These are phyloP conservation scores for Matsumurasca onukii DNA, from an alignment of 1,140 invertebrate genomes.

Conservation along the genomic window DNA sequence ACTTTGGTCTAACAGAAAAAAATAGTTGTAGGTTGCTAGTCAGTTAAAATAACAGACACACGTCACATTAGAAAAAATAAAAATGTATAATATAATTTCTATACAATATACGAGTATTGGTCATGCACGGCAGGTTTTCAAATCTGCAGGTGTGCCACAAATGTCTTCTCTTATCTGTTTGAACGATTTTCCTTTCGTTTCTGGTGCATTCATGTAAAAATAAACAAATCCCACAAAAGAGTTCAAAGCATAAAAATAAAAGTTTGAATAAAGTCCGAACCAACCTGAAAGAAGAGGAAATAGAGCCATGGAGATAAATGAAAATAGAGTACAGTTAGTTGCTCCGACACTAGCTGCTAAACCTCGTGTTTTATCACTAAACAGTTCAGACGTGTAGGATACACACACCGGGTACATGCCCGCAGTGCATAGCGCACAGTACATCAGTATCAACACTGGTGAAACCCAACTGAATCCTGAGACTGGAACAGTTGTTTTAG, in stretches of 20 bases:
- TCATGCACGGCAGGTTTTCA: too few species aligned
- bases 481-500: slow-evolving; percentile 52
- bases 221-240: not conserved
- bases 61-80: too few species aligned
- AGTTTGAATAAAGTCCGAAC: not conserved
- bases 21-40: too few species aligned
- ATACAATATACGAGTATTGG: too few species aligned
- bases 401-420: slow-evolving; percentile 30
- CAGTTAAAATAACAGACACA: too few species aligned
- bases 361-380: slow-evolving; percentile 36
- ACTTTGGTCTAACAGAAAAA: too few species aligned
- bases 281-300: not conserved
- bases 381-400: slow-evolving; percentile 37
- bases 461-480: slow-evolving; percentile 58
- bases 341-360: slow-evolving; percentile 32
- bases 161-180: not conserved
- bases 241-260: not conserved
- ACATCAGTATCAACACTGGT: slow-evolving; percentile 63
- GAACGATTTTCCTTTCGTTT: not conserved
- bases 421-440: slow-evolving; percentile 62
- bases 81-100: too few species aligned
- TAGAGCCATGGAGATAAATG: slow-evolving; percentile 30
- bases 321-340: slow-evolving; percentile 31
- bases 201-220: not conserved
- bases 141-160: too few species aligned